Evolutionary conservation across 2,888 invertebrate species (phyloP).

Genomic region (Chrysolina haemoptera): DNA sequence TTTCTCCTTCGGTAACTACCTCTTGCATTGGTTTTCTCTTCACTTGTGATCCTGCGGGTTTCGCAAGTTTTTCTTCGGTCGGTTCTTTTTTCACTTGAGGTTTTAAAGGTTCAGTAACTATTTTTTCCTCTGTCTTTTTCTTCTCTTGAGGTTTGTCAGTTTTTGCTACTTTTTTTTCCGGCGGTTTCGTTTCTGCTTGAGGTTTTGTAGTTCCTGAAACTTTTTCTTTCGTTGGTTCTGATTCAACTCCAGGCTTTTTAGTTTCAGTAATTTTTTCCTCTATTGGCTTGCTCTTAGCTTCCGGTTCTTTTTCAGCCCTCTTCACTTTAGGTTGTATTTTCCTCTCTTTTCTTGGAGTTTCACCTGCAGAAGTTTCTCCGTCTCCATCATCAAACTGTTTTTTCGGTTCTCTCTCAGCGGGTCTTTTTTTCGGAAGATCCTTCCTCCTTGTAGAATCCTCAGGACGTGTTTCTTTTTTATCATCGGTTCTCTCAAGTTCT

Average conservation of each 20-base stretch:
- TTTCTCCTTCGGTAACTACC: too few relatives aligned
- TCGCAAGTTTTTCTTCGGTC: neutral
- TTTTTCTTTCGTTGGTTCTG: neutral
- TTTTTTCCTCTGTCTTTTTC: neutral
- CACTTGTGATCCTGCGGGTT: neutral
- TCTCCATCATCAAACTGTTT: conserved; percentile 7
- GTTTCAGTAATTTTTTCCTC: neutral
- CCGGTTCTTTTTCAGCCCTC: neutral
- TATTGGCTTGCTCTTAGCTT: neutral
- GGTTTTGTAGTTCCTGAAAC: neutral
- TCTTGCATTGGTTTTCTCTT: neutral
- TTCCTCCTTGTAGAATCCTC: neutral
- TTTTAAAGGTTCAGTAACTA: neutral
- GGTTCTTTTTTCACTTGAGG: neutral
- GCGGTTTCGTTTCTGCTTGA: neutral
- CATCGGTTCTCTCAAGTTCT: neutral
- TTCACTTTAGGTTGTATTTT: conserved; percentile 1
- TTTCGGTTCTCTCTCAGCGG: neutral
- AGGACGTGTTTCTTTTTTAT: neutral
- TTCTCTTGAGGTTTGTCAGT: neutral
- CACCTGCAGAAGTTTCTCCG: conserved; percentile 8
- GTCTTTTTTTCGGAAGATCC: conserved; percentile 5
- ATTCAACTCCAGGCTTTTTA: neutral
- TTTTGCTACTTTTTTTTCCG: neutral
- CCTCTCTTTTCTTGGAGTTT: conserved; percentile 12